phyloP scores from a whole-genome alignment of 2,113 vertebrate genomes.

The Burhinus oedicnemus region DNA sequence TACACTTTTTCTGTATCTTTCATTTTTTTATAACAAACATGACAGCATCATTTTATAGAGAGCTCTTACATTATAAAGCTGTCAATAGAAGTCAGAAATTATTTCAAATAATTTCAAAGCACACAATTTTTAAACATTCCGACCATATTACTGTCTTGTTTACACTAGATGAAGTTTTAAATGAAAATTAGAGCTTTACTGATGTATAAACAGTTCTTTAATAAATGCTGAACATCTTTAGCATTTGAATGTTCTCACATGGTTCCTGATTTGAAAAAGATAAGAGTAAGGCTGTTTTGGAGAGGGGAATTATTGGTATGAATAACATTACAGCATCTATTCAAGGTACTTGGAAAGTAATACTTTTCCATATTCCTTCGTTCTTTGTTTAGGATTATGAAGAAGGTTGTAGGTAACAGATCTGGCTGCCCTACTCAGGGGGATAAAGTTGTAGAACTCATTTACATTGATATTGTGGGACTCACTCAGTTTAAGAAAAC shows the following conservation, averaged over 20 bases:
- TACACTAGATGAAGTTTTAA: background rate
- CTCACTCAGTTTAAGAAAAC: slow-evolving; percentile 99
- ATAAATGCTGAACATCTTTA: background rate
- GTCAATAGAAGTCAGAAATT: background rate
- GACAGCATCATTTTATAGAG: background rate
- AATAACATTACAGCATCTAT: background rate
- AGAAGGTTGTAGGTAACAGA: slow-evolving; percentile 96
- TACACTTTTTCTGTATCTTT: background rate
- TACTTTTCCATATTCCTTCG: background rate
- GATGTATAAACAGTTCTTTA: background rate
- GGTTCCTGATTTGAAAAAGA: background rate
- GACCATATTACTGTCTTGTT: background rate
- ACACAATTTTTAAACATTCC: background rate
- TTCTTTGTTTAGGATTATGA: slow-evolving; percentile 89
- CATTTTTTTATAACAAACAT: background rate
- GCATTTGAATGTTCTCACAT: background rate
- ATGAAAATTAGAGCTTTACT: background rate
- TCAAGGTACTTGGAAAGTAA: background rate
- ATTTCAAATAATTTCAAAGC: background rate
- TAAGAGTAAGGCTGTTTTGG: background rate
- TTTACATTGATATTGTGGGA: slow-evolving; percentile 98
- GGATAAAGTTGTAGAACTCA: slow-evolving; percentile 96
- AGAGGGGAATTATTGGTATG: background rate
- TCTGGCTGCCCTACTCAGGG: slow-evolving; percentile 97
- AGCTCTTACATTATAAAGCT: background rate